Conservation (phyloP, 2,113 vertebrate genomes). For the Zootoca vivipara region DNA sequence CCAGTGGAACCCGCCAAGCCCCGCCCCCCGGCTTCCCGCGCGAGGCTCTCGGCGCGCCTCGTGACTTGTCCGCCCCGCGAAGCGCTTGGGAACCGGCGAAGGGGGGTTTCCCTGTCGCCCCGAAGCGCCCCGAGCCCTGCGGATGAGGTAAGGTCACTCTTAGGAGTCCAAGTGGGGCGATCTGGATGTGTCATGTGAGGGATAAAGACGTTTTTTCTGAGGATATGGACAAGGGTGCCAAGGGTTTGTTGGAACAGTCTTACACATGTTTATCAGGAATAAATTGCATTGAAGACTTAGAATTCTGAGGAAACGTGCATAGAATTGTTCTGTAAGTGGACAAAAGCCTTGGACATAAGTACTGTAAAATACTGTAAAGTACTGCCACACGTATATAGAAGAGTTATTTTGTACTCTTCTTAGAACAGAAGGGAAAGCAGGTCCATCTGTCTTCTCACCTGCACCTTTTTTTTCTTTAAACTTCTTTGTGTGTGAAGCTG, state of each 20-base stretch:
- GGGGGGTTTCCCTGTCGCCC: too few relatives aligned
- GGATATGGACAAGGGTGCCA: not conserved
- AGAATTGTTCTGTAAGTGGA: not conserved
- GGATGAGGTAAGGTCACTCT: too few relatives aligned
- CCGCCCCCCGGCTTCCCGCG: too few relatives aligned
- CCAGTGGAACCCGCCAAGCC: too few relatives aligned
- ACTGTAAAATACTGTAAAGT: too few relatives aligned
- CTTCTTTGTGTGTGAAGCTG: not conserved
- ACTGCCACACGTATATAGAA: not conserved
- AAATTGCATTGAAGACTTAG: not conserved
- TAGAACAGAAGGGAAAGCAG: too few relatives aligned
- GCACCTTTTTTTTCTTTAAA: not conserved
- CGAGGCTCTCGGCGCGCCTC: too few relatives aligned
- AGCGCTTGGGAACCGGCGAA: too few relatives aligned
- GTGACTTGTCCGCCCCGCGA: too few relatives aligned
- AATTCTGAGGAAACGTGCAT: not conserved
- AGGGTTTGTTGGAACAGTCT: not conserved
- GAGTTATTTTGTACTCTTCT: not conserved
- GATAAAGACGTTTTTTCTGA: not conserved
- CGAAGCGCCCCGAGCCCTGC: too few relatives aligned
- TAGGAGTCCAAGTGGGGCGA: too few relatives aligned
- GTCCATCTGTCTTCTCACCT: not conserved
- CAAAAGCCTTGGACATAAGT: not conserved
- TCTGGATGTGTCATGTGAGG: too few relatives aligned
- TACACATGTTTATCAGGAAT: not conserved